Evolutionary conservation across 2,113 vertebrate genomes (phyloP).

Genomic region (Excalfactoria chinensis): DNA sequence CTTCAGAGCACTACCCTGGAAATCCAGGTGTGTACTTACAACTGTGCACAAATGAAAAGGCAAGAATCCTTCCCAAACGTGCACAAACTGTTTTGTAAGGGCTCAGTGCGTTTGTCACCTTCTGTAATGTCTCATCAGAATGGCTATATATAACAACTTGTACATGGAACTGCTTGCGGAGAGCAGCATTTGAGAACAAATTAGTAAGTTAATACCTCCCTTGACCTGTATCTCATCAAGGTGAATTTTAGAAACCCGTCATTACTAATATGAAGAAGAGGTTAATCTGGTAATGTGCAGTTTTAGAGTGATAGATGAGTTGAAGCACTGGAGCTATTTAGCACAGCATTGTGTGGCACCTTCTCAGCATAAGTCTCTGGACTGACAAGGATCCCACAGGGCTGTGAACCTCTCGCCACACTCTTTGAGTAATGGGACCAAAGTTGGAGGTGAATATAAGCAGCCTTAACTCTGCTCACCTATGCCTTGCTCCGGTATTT

Average conservation of each 20-base stretch:
- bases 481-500: not conserved
- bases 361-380: not conserved
- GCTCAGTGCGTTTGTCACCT: not conserved
- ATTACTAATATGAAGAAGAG: conserved; percentile 39
- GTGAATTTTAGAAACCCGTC: conserved; percentile 21
- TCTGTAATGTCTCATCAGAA: not conserved
- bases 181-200: conserved; percentile 11
- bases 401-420: not conserved
- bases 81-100: not conserved
- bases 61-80: not conserved
- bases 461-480: not conserved
- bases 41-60: not conserved
- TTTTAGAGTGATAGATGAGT: conserved; percentile 47
- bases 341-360: not conserved
- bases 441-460: conserved; percentile 8
- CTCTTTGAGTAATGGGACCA: not conserved
- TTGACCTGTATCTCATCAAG: conserved; percentile 37
- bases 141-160: not conserved
- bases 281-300: conserved; percentile 26
- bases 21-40: not conserved
- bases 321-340: not conserved
- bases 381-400: not conserved
- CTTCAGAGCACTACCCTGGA: conserved; percentile 3
- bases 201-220: conserved; percentile 17
- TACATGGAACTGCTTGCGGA: not conserved